Evolutionary conservation across 23 tunicate genomes (phyloP).

Genomic region (Ciona savignyi): DNA sequence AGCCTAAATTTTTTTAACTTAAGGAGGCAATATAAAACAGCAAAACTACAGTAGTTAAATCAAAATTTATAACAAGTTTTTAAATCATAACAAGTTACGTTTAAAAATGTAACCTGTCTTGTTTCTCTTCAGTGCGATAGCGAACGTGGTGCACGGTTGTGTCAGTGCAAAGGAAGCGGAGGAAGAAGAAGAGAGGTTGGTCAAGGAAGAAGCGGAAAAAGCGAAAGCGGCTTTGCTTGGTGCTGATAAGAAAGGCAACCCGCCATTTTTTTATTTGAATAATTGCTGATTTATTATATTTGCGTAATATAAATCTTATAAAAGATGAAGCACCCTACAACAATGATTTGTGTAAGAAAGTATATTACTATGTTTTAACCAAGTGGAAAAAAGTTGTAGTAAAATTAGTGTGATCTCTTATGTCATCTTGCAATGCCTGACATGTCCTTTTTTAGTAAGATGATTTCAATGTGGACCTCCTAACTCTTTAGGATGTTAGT

Average conservation of each 20-base stretch:
- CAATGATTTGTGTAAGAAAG: too few relatives aligned
- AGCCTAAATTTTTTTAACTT: not conserved
- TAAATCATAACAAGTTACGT: not conserved
- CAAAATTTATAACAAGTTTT: not conserved
- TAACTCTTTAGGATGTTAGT: too few relatives aligned
- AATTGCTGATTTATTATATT: too few relatives aligned
- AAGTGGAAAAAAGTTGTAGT: too few relatives aligned
- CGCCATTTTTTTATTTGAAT: not conserved
- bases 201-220: constrained; percentile 76
- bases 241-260: constrained; percentile 53
- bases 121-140: constrained; percentile 20
- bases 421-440: not conserved
- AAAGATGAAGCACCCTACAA: too few relatives aligned
- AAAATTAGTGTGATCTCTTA: too few relatives aligned
- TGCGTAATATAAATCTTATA: too few relatives aligned
- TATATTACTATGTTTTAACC: too few relatives aligned
- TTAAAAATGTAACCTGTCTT: too few relatives aligned
- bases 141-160: constrained; percentile 33
- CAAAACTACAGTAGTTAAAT: not conserved
- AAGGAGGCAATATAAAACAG: too few relatives aligned
- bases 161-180: constrained; percentile 72
- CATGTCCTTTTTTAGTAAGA: not conserved
- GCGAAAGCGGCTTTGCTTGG: constrained; percentile 47
- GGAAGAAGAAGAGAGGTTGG: constrained; percentile 68
- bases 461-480: too few relatives aligned